phyloP scores from a whole-genome alignment of 2,113 vertebrate species.

The Myocastor coypus region DNA sequence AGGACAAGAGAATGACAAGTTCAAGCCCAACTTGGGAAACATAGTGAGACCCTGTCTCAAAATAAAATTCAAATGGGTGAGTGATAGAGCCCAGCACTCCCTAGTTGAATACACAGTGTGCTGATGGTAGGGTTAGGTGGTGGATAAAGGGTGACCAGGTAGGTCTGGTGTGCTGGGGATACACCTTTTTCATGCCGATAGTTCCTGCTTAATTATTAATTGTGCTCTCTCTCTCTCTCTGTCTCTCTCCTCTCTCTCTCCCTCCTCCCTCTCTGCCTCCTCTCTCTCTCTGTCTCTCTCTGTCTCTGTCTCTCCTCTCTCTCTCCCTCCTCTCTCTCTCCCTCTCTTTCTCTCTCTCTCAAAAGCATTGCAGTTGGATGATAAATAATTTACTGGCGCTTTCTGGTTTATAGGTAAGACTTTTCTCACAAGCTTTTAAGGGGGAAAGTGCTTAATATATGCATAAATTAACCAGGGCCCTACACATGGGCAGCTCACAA shows the following conservation, averaged over 20 bases:
- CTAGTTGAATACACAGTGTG: background rate
- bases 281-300: no score
- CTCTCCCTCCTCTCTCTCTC: no score
- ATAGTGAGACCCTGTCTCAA: background rate
- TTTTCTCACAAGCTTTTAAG: conserved; percentile 47
- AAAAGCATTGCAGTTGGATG: background rate
- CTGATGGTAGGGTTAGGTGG: background rate
- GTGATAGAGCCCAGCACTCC: background rate
- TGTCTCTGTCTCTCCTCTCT: no score
- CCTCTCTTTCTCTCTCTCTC: no score
- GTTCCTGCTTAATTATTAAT: conserved; percentile 39
- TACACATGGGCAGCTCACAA: background rate
- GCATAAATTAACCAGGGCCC: conserved; percentile 26
- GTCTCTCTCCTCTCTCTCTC: no score
- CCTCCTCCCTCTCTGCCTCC: no score
- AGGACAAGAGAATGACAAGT: background rate
- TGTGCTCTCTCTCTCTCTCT: no score
- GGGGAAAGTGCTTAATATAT: background rate
- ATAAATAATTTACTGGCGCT: conserved; percentile 13
- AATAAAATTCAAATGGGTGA: background rate
- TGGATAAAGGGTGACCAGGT: background rate
- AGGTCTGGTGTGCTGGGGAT: background rate
- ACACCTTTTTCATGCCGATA: background rate
- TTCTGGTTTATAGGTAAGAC: conserved; percentile 43
- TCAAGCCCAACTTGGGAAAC: background rate